Base-by-base conservation (phyloP, 2,888 invertebrate genomes). In the Harpalus rufipes region DNA sequence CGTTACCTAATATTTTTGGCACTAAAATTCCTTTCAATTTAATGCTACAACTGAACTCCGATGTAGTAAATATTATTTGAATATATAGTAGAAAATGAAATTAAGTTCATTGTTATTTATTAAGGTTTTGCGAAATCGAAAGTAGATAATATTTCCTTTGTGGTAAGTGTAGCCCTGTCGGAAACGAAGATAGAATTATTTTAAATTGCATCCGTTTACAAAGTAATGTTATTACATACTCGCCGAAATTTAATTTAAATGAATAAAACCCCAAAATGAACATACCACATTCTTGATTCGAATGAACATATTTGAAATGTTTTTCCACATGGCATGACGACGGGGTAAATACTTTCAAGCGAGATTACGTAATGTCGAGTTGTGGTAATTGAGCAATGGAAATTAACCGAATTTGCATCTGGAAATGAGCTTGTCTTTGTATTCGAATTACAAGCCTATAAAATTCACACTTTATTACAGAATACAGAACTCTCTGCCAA, bases 171-270 rank as follows among this genome's bases (percentile, higher is more conserved):
- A 21, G 12, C 63, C 25, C 63, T 63, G 63, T 18, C 10, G 39
- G 8, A 25, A 16, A 72, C 41, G 21, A 16, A 65, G 81, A 41
- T 10, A 21, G 65, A 63, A 81, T 81, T 81, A 81, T 81, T 81
- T 81, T 81, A 81, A 81, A 81, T 81, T 81, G 41, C 81, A 44
- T 44, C 81, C 41, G 81, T 81, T 81, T 81, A 65, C 44, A 81
- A 65, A 63, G 65, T 81, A 81, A 81, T 65, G 81, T 65, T 65
- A 65, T 81, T 81, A 81, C 81, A 81, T 63, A 81, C 81, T 81
- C 21, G 65, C 44, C 16, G 81, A 81, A 65, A 81, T 81, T 63
- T 81, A 63, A 65, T 81, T 81, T 81, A 21, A 81, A 81, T 44
- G 81, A 65, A 81, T 81, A 81, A 81, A 80, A 65, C 65, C n/a